Base-by-base conservation (phyloP, 2,888 invertebrate species). In the Campoletis raptor region DNA sequence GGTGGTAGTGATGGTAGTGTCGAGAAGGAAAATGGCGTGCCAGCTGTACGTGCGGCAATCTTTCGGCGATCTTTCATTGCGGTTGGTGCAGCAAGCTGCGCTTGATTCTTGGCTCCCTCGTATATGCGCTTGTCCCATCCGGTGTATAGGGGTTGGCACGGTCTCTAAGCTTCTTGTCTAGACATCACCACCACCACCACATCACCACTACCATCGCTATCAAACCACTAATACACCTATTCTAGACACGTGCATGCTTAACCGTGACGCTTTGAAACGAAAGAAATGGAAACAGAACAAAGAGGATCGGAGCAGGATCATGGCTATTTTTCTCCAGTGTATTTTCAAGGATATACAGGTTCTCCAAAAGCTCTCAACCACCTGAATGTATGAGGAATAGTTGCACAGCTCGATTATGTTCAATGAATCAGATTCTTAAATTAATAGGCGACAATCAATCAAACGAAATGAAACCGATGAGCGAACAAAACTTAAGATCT, bases 61-160 rank as follows among this genome's bases (percentile, higher is more conserved):
- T 92, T 92, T 92, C 89, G 88, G 81, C 91, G 89, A 93, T 93
- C 93, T 90, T 90, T 92, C 92, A 92, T 89, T 91, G 90, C 86
- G 74, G 80, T 86, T 83, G 73, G 66, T 69, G 83, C 79, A 69
- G 74, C 81, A 85, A 42, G 70, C 74, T 74, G 79, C 82, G 83
- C 83, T 80, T 81, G 64, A 77, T 81, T 57, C 74, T 83, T 76
- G 57, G 80, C 70, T 84, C 67, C 74, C 69, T 66, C 70, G 64
- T 81, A 45, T 48, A 70, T 66, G 66, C 70, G 45, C 70, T 70
- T 80, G 57, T 67, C 78, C 52, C 42, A 64, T 42, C 36, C 52
- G 40, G 30, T 77, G 21, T 76, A 45, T 52, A 42, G 54, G 18
- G 70, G 42, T 24, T 69, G 80, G 81, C 79, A 77, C 78, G 73